A percentile compares a stretch with the other conserved stretches of the same genome.
These are phyloP conservation scores for Enchytraeus crypticus DNA, from an alignment of 2,888 invertebrate genomes.

Conservation along the genomic window DNA sequence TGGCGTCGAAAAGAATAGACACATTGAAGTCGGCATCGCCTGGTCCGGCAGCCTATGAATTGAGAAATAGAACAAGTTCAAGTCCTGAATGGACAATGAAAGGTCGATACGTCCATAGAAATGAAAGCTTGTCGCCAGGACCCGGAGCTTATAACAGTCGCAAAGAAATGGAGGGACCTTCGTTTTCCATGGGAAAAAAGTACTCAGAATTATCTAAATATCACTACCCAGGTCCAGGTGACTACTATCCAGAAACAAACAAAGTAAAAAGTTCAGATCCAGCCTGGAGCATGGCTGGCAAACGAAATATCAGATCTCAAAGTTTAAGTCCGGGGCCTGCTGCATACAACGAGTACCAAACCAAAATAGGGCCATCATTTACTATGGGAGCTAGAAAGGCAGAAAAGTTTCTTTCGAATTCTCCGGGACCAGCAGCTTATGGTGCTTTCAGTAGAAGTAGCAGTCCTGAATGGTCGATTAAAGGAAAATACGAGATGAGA, in stretches of 20 bases:
- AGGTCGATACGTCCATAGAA: neutral
- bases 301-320: neutral
- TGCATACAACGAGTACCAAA: neutral
- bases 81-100: constrained; percentile 5
- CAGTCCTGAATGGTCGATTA: constrained; percentile 6
- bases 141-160: neutral
- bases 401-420: neutral
- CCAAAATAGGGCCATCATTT: constrained; percentile 2
- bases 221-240: constrained; percentile 1
- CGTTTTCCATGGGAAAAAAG: constrained; percentile 4
- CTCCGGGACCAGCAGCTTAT: constrained; percentile 8
- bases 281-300: constrained; percentile 4
- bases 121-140: neutral
- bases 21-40: neutral
- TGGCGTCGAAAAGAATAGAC: neutral
- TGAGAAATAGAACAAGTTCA: neutral
- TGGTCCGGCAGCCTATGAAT: constrained; percentile 7
- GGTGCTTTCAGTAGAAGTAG: neutral
- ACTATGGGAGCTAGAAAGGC: neutral
- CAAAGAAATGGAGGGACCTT: neutral
- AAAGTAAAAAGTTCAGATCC: neutral
- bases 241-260: neutral
- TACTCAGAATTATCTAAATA: neutral
- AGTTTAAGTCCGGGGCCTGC: constrained; percentile 1
- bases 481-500: neutral